Evolutionary conservation across 2,888 invertebrate species (phyloP), one percentile per base, ranked within the genome.

Genomic region (Norana najaformis): DNA sequence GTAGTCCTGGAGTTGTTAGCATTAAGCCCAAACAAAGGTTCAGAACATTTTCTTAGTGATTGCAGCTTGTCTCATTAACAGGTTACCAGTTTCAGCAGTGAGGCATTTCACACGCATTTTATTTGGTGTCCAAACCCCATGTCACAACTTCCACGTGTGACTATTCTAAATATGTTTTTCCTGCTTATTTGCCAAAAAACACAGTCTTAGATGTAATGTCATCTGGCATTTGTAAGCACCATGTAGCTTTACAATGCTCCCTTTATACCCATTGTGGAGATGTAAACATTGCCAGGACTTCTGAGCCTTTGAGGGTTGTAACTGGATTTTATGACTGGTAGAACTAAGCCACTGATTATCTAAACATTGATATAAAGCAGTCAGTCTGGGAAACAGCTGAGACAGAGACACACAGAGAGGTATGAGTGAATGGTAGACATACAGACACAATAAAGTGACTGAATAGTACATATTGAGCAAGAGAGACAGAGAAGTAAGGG

Each of bases 331-430:
- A 69, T 69, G 69, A n/a, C n/a, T 69, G 69, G 69, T 69, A 69
- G 69, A 69, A 13, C n/a, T 30, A 69, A 69, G 69, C 69, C 6
- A 13, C 69, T n/a, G 69, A 69, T 69, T 69, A 69, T 69, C 69
- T 69, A 69, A 69, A 69, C 69, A 69, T 69, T 69, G 69, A 69
- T 69, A 69, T 69, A 69, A 69, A 69, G 69, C 69, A 69, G 69
- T n/a, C 69, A n/a, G n/a, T 69, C 30, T 69, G 69, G n/a, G 11
- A 11, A 69, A 69, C 69, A 69, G 69, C 30, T n/a, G 69, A 69
- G n/a, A 69, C n/a, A 69, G 23, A 69, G 69, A 69, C 69, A 69
- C n/a, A n/a, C 30, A 69, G 4, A 69, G 47, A 47, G 23, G 6
- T 47, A 47, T 4, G 47, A n/a, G n/a, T n/a, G n/a, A n/a, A n/a